Evolutionary conservation across 2,888 invertebrate genomes (phyloP).

Genomic region (Pachycephus smyrnensis): DNA sequence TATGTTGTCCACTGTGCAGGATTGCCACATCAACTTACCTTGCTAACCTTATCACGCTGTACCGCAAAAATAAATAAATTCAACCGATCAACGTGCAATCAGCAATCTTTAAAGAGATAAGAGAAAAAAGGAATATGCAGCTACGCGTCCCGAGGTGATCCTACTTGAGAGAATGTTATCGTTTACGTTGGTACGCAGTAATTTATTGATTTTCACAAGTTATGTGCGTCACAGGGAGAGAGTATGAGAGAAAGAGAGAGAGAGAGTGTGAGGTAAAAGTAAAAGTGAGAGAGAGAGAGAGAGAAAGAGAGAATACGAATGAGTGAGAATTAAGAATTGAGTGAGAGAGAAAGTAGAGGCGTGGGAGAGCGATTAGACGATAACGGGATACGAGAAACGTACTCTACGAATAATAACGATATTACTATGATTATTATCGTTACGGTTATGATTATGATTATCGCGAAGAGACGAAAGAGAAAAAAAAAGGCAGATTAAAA

Average conservation of each 20-base stretch:
- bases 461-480: conserved; percentile 12
- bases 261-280: background rate
- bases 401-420: conserved; percentile 20
- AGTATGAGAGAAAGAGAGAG: background rate
- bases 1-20: background rate
- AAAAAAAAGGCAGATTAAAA: background rate
- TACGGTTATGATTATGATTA: conserved; percentile 18
- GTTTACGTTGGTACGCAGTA: conserved; percentile 5
- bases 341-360: background rate
- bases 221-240: background rate
- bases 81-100: background rate
- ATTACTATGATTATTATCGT: conserved; percentile 20
- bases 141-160: background rate
- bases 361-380: background rate
- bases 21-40: background rate
- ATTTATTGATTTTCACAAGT: conserved; percentile 3
- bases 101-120: background rate
- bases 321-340: background rate
- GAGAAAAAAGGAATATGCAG: background rate
- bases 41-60: background rate
- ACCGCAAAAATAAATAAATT: background rate
- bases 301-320: background rate
- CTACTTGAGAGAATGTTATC: conserved; percentile 3
- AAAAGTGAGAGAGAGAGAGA: background rate
- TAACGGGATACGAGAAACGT: background rate